These are phyloP conservation scores for human (Homo sapiens) DNA, from an alignment of 2,113 vertebrate genomes.

Conservation along the genomic window GRCh38 chr13:76714501-76715000, in stretches of 20 bases:
- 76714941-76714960: background rate
- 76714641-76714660: background rate
- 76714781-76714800: background rate
- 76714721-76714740: background rate
- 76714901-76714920: slow-evolving; percentile 4
- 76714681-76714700: slow-evolving; percentile 18
- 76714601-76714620: background rate
- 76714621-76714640: background rate
- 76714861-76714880: background rate
- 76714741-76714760: background rate
- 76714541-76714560: background rate
- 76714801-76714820: slow-evolving; percentile 35
- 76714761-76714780: background rate
- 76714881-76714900: background rate
- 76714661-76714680: background rate
- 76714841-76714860: background rate
- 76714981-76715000: background rate
- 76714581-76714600: background rate
- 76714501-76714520: background rate
- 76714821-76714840: background rate
- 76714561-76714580: background rate
- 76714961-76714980: background rate
- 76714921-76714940: background rate
- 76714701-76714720: background rate
- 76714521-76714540: background rate